Evolutionary conservation across 30 jellyfish, hydroid and myxozoan genomes (phyloP), one percentile per base, ranked within the genome.

Genomic region (Turritopsis rubra): DNA sequence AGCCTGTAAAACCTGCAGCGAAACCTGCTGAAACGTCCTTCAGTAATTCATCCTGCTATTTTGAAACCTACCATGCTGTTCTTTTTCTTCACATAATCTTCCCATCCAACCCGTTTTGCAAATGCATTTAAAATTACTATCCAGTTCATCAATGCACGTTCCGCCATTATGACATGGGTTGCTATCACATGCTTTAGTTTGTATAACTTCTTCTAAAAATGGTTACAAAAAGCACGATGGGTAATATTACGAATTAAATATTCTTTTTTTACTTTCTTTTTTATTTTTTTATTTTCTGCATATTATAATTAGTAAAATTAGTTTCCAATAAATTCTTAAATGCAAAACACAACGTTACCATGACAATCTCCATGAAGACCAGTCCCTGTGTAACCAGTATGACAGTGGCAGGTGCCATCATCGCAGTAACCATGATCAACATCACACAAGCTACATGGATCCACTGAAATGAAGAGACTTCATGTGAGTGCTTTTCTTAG

Each of bases 91-190:
- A 85, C 97, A 90, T 7, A 75, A 65, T 54, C 29, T 85, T 16
- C 98, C 98, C 16, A 54, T 20, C 70, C 60, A 91, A 23, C 93
- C 89, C 20, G 30, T 84, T 79, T 76, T 87, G 83, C 98, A 91
- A 29, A 91, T 76, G 85, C 98, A 91, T 71, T 87, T 86, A 81
- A 78, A 91, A 52, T 75, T 73, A 7, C 89, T 87, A 1, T 75
- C 87, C 1, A 96, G 91, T 53, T 91, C 95, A 52, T 91, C 96
- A 28, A 91, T 85, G 70, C 98, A 91, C 0, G 98, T 91, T 4
- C 95, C 96, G 52, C 98, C 98, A 75, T 87, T 87, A 25, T 79
- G 81, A 66, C 98, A 91, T 16, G 98, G 98, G 29, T 84, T 80
- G 54, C 52, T 80, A 18, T 0, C 54, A 53, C 87, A 80, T 29